Conservation (phyloP, 2,888 invertebrate species). For the Platerodrilus igneus region DNA sequence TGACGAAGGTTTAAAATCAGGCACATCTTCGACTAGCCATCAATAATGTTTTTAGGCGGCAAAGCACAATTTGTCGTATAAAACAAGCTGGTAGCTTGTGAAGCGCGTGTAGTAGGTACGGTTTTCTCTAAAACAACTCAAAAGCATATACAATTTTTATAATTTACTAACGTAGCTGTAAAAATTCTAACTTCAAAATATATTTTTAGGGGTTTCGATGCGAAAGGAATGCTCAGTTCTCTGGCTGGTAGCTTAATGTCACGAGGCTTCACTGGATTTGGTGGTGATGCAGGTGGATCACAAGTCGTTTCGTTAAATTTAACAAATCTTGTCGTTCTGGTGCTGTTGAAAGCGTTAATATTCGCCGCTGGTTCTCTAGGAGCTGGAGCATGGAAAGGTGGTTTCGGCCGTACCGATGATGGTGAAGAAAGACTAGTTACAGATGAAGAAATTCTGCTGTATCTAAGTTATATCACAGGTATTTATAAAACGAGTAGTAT, state of each 20-base stretch:
- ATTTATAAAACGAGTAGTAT: too few relatives aligned
- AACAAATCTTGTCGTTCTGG: constrained; percentile 73
- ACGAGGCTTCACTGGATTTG: constrained; percentile 32
- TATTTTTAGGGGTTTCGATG: constrained; percentile 38
- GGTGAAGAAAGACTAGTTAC: constrained; percentile 51
- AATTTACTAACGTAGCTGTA: too few relatives aligned
- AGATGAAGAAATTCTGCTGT: constrained; percentile 68
- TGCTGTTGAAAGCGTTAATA: constrained; percentile 76
- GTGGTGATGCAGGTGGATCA: constrained; percentile 35
- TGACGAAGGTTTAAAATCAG: too few relatives aligned
- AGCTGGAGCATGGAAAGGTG: constrained; percentile 60
- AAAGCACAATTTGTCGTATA: too few relatives aligned
- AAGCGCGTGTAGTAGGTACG: too few relatives aligned
- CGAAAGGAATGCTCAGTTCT: constrained; percentile 39
- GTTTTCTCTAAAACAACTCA: too few relatives aligned
- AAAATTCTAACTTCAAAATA: too few relatives aligned
- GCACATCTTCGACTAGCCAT: too few relatives aligned
- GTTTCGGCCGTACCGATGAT: constrained; percentile 57
- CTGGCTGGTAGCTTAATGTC: constrained; percentile 42
- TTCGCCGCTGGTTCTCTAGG: constrained; percentile 77
- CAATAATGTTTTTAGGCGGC: too few relatives aligned
- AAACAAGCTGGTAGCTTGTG: too few relatives aligned
- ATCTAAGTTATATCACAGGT: constrained; percentile 63
- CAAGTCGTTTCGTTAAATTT: constrained; percentile 73
- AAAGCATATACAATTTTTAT: too few relatives aligned